Evolutionary conservation across 2,888 invertebrate genomes (phyloP).

Genomic region (Yponomeuta plumbellus): DNA sequence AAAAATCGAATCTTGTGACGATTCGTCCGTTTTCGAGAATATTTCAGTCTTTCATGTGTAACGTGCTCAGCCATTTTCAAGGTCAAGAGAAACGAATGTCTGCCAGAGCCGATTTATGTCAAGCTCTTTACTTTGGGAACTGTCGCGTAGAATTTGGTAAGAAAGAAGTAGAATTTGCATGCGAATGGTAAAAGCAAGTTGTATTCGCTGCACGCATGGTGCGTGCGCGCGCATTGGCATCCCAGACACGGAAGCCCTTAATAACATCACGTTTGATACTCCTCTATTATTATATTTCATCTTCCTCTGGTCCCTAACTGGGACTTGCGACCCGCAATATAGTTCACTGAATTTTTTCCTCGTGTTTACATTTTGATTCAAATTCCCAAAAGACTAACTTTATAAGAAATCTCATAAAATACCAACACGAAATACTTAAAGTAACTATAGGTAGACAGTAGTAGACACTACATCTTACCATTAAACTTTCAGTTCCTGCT

Average conservation of each 20-base stretch:
- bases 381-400: background rate
- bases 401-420: background rate
- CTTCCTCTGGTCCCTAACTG: conserved; percentile 66
- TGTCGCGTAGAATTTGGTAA: conserved; percentile 46
- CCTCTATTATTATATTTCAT: conserved; percentile 76
- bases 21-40: background rate
- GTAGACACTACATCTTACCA: background rate
- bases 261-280: conserved; percentile 77
- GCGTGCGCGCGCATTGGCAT: conserved; percentile 55
- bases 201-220: conserved; percentile 58
- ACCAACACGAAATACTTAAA: too few species aligned
- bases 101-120: conserved; percentile 41
- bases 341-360: conserved; percentile 44
- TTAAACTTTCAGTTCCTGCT: background rate
- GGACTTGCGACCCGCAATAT: conserved; percentile 45
- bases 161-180: conserved; percentile 61
- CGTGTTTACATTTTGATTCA: conserved; percentile 35
- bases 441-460: too few species aligned
- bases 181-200: conserved; percentile 43
- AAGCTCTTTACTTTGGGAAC: conserved; percentile 35
- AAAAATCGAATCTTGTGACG: background rate
- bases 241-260: conserved; percentile 70
- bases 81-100: conserved; percentile 27
- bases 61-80: conserved; percentile 4
- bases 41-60: background rate